A percentile compares a stretch with the other conserved stretches of the same genome.
Conservation (phyloP, 1,140 invertebrate species). For the Pogonomyrmex californicus region DNA sequence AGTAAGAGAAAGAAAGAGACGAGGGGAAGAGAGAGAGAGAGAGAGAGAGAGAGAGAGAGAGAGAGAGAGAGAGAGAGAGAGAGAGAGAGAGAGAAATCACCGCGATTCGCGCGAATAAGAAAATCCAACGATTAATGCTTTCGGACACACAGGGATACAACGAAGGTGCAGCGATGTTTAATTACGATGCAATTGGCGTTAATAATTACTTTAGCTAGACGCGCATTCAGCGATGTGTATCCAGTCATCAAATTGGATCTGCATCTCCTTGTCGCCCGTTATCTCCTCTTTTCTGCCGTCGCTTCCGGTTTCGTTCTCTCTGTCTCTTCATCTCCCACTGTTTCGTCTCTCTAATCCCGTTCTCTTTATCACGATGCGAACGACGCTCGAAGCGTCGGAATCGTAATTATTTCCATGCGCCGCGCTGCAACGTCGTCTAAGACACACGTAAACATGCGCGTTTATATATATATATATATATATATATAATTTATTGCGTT, state of each 20-base stretch:
- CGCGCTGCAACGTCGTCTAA: slow-evolving; percentile 17
- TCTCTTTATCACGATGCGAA: slow-evolving; percentile 36
- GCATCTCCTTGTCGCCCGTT: slow-evolving; percentile 60
- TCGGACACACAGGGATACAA: background rate
- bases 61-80: background rate
- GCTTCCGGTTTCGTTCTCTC: slow-evolving; percentile 39
- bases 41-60: slow-evolving; percentile 11
- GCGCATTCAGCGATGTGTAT: slow-evolving; percentile 81
- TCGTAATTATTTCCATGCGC: slow-evolving; percentile 54
- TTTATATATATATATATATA: too few relatives aligned
- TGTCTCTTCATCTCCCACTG: slow-evolving; percentile 8
- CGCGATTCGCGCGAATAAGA: slow-evolving; percentile 33
- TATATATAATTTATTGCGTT: slow-evolving; percentile 25
- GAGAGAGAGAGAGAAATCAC: slow-evolving; percentile 17
- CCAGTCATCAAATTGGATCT: slow-evolving; percentile 84
- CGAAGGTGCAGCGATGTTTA: slow-evolving; percentile 74
- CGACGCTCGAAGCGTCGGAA: slow-evolving; percentile 34
- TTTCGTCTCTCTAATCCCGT: slow-evolving; percentile 35
- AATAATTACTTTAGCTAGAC: slow-evolving; percentile 83
- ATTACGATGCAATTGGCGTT: slow-evolving; percentile 82
- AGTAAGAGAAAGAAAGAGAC: background rate
- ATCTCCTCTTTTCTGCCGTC: slow-evolving; percentile 60
- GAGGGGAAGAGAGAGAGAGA: background rate
- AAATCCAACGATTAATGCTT: slow-evolving; percentile 33
- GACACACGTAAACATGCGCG: slow-evolving; percentile 33